Conservation (phyloP, 2,888 invertebrate species). For the Callimorpha dominula region DNA sequence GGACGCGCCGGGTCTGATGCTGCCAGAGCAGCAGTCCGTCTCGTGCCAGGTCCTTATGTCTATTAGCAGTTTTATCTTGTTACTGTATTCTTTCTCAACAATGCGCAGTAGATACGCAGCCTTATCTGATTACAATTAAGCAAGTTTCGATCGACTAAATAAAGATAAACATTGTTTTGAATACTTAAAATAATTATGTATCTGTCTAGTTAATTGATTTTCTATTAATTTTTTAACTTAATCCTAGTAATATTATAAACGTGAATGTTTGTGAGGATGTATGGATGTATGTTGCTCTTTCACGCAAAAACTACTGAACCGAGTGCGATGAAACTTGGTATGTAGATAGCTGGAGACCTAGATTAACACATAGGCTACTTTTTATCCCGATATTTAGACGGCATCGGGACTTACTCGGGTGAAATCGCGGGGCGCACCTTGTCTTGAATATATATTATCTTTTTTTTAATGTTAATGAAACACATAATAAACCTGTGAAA, state of each 20-base stretch:
- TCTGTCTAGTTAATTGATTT: too few relatives aligned
- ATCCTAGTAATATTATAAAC: too few relatives aligned
- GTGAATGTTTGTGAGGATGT: too few relatives aligned
- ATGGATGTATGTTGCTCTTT: too few relatives aligned
- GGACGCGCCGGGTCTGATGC: not conserved
- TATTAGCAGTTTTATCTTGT: not conserved
- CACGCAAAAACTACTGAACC: too few relatives aligned
- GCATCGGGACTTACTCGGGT: too few relatives aligned
- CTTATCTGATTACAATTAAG: conserved; percentile 2
- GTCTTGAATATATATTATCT: not conserved
- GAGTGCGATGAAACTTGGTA: too few relatives aligned
- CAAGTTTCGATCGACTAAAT: not conserved
- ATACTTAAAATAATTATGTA: not conserved
- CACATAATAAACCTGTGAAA: not conserved
- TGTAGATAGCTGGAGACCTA: too few relatives aligned
- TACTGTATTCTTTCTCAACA: not conserved
- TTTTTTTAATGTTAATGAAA: not conserved
- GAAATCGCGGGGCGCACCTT: too few relatives aligned
- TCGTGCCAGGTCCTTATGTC: not conserved
- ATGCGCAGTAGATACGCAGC: not conserved
- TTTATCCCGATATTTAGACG: too few relatives aligned
- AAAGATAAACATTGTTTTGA: not conserved
- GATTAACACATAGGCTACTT: too few relatives aligned
- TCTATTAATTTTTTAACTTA: too few relatives aligned
- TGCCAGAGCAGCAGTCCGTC: not conserved